Evolutionary conservation across 2,888 invertebrate species (phyloP), one percentile per base, ranked within the genome.

Genomic region (Antheraea yamamai): DNA sequence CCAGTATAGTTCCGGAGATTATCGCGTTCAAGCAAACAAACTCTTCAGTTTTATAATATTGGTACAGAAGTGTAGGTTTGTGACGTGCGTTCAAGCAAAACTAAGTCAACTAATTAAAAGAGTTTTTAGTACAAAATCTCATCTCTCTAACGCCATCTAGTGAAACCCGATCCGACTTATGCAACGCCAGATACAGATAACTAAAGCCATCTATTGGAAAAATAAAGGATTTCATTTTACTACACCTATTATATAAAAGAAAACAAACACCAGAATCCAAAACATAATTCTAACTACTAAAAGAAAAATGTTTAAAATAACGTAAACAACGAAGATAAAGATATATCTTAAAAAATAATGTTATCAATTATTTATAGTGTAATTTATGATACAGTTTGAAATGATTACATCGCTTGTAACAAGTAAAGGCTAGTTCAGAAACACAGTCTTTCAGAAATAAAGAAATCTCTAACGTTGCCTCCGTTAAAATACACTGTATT

Each of bases 311-410:
- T 23, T 20, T 55, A 20, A 55, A 66, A 66, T 26, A 64, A 8
- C 14, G 14, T n/a, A 26, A 66, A 23, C 10, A n/a, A 7, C 61
- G 23, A 61, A 66, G 30, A 66, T 66, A 16, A 6, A 30, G 4
- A 66, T 26, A 30, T 16, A 14, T 26, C 26, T 66, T 30, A 12
- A 26, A 4, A 26, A 66, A 14, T 4, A 30, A 30, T 30, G 30
- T 66, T 66, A 30, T 66, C 16, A 14, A 16, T 30, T 30, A 30
- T 66, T 26, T 30, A 66, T 66, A 16, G 30, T 30, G 16, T 30
- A 66, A 66, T 66, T 66, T 30, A 66, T 30, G 64, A 66, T 66
- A 66, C 16, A 26, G 64, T 66, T 66, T 30, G 26, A 30, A 66
- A 66, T 30, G 4, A 26, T 30, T 16, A 16, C 64, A 66, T 66